Percentiles rank a stretch among this genome's conserved stretches.
Conservation (phyloP, 2,888 invertebrate genomes). For the Cynaeus angustus region DNA sequence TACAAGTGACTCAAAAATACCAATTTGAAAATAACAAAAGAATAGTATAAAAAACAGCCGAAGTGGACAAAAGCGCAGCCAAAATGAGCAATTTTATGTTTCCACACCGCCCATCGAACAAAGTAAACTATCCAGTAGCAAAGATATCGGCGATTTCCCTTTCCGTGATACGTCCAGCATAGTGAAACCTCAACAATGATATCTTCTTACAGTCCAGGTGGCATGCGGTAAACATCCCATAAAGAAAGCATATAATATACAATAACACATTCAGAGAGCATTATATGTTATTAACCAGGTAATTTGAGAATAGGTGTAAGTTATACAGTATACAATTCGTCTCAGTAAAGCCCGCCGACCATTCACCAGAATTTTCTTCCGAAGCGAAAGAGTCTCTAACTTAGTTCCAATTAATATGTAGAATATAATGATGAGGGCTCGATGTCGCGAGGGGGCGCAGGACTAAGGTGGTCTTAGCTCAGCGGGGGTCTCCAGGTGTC, state of each 20-base stretch:
- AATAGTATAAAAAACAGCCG: too few species aligned
- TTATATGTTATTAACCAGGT: conserved; percentile 68
- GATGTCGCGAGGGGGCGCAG: conserved; percentile 34
- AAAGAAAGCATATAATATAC: conserved; percentile 58
- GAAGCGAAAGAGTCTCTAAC: background rate
- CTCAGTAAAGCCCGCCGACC: conserved; percentile 26
- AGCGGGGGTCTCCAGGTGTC: conserved; percentile 56
- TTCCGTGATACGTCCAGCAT: conserved; percentile 19
- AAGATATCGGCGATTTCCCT: background rate
- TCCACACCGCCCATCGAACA: background rate
- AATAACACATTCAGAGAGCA: conserved; percentile 64
- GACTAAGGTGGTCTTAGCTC: conserved; percentile 34
- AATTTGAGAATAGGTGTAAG: conserved; percentile 69
- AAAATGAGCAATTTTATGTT: background rate
- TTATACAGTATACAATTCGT: conserved; percentile 60
- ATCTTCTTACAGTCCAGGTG: conserved; percentile 61
- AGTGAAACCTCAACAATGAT: conserved; percentile 24
- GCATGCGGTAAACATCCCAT: conserved; percentile 58
- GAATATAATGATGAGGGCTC: too few species aligned
- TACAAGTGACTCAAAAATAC: too few species aligned
- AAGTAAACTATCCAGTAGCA: background rate
- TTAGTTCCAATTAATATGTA: too few species aligned
- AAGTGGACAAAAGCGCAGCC: background rate
- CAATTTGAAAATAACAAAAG: too few species aligned
- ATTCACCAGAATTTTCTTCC: conserved; percentile 15